Base-by-base conservation (phyloP, 2,888 invertebrate genomes). In the Chrysolina americana region DNA sequence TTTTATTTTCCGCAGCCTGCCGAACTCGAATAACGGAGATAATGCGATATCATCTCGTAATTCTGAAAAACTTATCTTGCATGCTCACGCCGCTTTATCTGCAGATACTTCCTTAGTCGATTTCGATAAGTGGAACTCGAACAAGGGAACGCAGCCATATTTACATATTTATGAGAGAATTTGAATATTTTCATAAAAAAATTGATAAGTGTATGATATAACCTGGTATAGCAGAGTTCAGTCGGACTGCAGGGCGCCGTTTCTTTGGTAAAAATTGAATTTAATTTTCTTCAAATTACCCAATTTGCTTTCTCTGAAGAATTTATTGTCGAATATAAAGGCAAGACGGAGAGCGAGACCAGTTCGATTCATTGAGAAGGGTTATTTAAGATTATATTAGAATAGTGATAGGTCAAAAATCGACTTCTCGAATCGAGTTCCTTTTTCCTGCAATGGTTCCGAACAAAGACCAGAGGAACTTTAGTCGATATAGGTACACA, bases 151-250 rank as follows among this genome's bases (percentile, higher is more conserved):
- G 28, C 13, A 59, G 28, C n/a, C 28, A 28, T n/a, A 59, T 59
- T 28, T 59, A 59, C 59, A 59, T 59, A 28, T 59, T 59, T 36
- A 59, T 59, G 15, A n/a, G 3, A 23, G 59, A 59, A 19, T 9
- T 59, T 1, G 59, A 23, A n/a, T 36, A 36, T 36, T n/a, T 36
- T 28, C n/a, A n/a, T n/a, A n/a, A n/a, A n/a, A n/a, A n/a, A n/a
- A n/a, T n/a, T 4, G 36, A 59, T 36, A 36, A 28, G 28, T 36
- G 36, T n/a, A 59, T 36, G 59, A 36, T 8, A 36, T 11, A 59
- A 10, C 17, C 1, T 15, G 4, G 28, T 28, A 17, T 4, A 59
- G 15, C 36, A 6, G 15, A 23, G 28, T 36, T 3, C 9, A 9
- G 15, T 28, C n/a, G 13, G 11, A 53, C 11, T 5, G 11, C 11